Base-by-base conservation (phyloP, 1,140 invertebrate species). In the Drosophila kurseongensis region DNA sequence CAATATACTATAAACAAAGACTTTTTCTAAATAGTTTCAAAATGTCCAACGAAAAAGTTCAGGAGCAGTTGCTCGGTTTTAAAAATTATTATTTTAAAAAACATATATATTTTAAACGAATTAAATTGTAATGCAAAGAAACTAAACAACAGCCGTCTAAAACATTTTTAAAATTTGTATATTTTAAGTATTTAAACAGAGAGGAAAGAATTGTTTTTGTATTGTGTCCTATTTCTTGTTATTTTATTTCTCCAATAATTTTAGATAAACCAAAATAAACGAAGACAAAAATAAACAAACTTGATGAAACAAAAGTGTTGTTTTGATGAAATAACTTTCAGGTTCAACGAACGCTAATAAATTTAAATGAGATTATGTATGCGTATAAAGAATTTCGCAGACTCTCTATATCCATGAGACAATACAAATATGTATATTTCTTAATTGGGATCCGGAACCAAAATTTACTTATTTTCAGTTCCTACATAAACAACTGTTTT, bases 181-280 rank as follows among this genome's bases (percentile, higher is more conserved):
- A 68, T 63, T 81, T 79, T 74, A 41, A 68, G 69, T 69, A 61
- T 61, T 52, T 78, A 58, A 66, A 55, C 42, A 38, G 52, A 61
- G 50, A 54, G 27, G 41, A 73, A 42, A 10, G 41, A 54, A 62
- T 54, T 74, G 68, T 73, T 62, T 73, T 47, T 56, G 47, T 76
- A 62, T 65, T 65, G 69, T 80, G 54, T 68, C 74, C 82, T 65
- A 75, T 76, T 80, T 84, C 54, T 81, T 77, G 81, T 83, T 84
- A 75, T 84, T 84, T 84, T 71, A 80, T 76, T 83, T 83, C 36
- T 75, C 82, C 48, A 79, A 52, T 74, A 73, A 52, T 73, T 72
- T 73, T 74, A 74, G 68, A 74, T 62, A 74, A 73, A 62, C 68
- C 54, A 74, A 61, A 73, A 74, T 73, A 79, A 78, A 75, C 55